Base-by-base conservation (phyloP, 1,140 invertebrate species). In the Apocrypta bakeri region DNA sequence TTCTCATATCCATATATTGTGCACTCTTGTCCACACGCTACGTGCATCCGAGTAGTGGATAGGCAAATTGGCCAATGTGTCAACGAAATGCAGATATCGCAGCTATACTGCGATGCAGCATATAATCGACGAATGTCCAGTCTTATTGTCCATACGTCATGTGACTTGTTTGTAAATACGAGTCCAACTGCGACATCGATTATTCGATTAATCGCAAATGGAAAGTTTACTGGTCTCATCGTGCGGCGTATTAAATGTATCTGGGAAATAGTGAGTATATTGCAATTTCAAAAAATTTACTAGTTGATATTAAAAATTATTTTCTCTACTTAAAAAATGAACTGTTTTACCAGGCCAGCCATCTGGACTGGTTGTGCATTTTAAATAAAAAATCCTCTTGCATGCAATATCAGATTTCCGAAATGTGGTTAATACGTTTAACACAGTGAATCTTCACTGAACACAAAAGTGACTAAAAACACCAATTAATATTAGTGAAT, bases 101-200 rank as follows among this genome's bases (percentile, higher is more conserved):
- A n/a, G 25, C 6, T 37, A 42, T 24, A 1, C 2, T 31, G n/a
- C n/a, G 37, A n/a, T 33, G 6, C 14, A 11, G 29, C 31, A n/a
- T 17, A 42, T 29, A 48, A 69, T 79, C 37, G 40, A 25, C 40
- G 71, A 73, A n/a, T 21, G 24, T 66, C 74, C 63, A 77, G 9
- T 81, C 83, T 78, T 56, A 84, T 82, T 82, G 79, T 82, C 75
- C 77, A 83, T 71, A 68, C 71, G 56, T 48, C 73, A 40, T n/a
- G 48, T 21, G 69, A 1, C 63, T 80, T 71, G 80, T 85, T 68
- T 31, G 79, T 79, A 76, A 84, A 84, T 80, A 73, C 71, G 61
- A 56, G 27, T 71, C 48, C 31, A 61, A n/a, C 56, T 64, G 72
- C 48, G 64, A 56, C 56, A 81, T 82, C 79, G 83, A 85, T 85